Percentiles rank a stretch among this genome's conserved stretches.
Conservation (phyloP, 1,140 invertebrate species). For the Aphidius gifuensis region DNA sequence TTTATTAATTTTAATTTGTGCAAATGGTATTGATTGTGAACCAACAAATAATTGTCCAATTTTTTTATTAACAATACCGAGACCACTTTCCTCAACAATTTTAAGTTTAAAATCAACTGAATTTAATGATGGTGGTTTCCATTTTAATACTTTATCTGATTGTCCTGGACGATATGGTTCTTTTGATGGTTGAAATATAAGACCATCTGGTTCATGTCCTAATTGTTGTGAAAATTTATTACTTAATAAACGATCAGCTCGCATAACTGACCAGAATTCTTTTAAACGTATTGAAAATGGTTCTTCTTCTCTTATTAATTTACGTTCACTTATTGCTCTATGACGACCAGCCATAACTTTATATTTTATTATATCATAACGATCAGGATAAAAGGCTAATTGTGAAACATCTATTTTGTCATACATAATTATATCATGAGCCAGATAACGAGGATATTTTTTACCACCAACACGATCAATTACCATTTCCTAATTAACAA, state of each 20-base stretch:
- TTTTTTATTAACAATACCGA: constrained; percentile 72
- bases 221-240: constrained; percentile 84
- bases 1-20: constrained; percentile 73
- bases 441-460: constrained; percentile 83
- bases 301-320: constrained; percentile 74
- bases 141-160: constrained; percentile 88
- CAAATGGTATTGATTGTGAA: constrained; percentile 64
- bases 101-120: constrained; percentile 94
- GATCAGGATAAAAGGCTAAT: constrained; percentile 70
- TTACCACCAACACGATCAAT: constrained; percentile 70
- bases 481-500: constrained; percentile 80
- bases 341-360: constrained; percentile 65
- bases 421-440: constrained; percentile 92
- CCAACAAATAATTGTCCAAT: constrained; percentile 81
- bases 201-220: constrained; percentile 93
- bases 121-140: constrained; percentile 93
- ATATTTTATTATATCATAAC: constrained; percentile 74
- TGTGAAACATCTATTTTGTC: constrained; percentile 78
- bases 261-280: constrained; percentile 81
- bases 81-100: constrained; percentile 69
- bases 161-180: constrained; percentile 82
- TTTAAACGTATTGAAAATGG: constrained; percentile 86
- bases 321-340: constrained; percentile 70
- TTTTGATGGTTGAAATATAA: constrained; percentile 93
- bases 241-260: constrained; percentile 69